phyloP scores from a whole-genome alignment of 2,113 vertebrate species.

The Rhabdornis inornatus region DNA sequence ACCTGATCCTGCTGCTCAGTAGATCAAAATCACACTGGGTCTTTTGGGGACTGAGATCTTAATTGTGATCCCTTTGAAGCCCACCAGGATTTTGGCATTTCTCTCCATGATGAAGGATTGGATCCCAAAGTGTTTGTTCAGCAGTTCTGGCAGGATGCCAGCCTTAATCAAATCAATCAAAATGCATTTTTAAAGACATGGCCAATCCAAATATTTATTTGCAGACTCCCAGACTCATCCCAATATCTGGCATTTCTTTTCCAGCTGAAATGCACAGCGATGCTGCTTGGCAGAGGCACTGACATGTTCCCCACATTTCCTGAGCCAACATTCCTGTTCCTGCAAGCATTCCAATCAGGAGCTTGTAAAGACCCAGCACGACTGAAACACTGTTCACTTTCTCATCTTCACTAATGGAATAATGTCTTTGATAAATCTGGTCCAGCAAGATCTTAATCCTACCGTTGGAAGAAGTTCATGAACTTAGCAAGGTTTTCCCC shows the following conservation, averaged over 20 bases:
- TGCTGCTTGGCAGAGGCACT: neutral
- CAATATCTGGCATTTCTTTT: neutral
- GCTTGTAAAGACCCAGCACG: conserved; percentile 20
- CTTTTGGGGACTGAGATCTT: neutral
- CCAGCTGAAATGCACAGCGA: neutral
- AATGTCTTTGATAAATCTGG: conserved; percentile 5
- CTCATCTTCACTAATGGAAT: neutral
- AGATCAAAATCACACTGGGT: neutral
- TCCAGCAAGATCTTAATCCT: conserved; percentile 5
- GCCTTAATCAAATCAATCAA: conserved; percentile 8
- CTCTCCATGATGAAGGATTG: neutral
- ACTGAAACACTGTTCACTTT: neutral
- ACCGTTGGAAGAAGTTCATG: conserved; percentile 15
- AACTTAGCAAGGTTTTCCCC: conserved; percentile 15
- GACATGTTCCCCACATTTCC: neutral
- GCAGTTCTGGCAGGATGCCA: conserved; percentile 29
- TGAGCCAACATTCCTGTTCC: neutral
- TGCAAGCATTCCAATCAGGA: neutral
- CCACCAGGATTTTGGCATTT: neutral
- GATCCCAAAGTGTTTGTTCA: conserved; percentile 14
- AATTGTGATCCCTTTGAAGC: conserved; percentile 19
- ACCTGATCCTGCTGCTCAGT: neutral
- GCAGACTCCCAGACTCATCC: neutral
- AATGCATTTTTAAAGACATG: neutral
- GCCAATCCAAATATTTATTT: conserved; percentile 46